Evolutionary conservation across 1,140 invertebrate species (phyloP), one percentile per base, ranked within the genome.

Genomic region (Teleopsis dalmanni): DNA sequence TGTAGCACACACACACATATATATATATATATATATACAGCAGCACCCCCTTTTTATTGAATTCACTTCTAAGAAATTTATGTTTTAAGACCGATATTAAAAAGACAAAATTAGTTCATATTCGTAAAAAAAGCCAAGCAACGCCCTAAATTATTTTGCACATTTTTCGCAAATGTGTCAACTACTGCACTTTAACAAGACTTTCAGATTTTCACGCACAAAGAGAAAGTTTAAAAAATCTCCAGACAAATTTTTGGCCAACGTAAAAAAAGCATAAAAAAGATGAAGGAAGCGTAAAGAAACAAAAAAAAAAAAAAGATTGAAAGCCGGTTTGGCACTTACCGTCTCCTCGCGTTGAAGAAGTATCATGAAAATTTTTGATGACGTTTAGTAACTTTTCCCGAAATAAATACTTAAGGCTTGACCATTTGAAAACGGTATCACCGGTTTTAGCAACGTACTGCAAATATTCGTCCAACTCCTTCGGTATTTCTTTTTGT

Each of bases 361-460:
- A 82, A 19, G 82, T 82, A 64, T 90, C 83, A 51, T 88, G 83
- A 60, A 95, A 95, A 44, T 93, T 84, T 26, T 81, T 85, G 59
- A 95, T 89, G 11, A 94, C 91, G 47, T 78, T 80, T 10, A 90
- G 77, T 3, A 95, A 73, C 66, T 95, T 95, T 62, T 90, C 83
- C 50, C 87, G 80, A 63, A 95, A 88, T 45, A 97, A 78, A 57
- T 81, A 81, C 70, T 94, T 92, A 16, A 97, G 78, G 41, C 87
- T 74, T 18, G 83, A 73, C 94, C 94, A 97, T 55, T 92, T 91
- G 65, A 91, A 95, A 21, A 95, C 80, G 8, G 91, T 91, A 71
- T 96, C 90, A 44, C 94, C 94, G 47, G 91, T 95, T 73, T 88
- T 88, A 0, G 93, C 93, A 45, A 97, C 89, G 75, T 85, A 88